These are phyloP conservation scores for Trichonephila inaurata DNA, from an alignment of 1,140 invertebrate genomes.

Conservation along the genomic window DNA sequence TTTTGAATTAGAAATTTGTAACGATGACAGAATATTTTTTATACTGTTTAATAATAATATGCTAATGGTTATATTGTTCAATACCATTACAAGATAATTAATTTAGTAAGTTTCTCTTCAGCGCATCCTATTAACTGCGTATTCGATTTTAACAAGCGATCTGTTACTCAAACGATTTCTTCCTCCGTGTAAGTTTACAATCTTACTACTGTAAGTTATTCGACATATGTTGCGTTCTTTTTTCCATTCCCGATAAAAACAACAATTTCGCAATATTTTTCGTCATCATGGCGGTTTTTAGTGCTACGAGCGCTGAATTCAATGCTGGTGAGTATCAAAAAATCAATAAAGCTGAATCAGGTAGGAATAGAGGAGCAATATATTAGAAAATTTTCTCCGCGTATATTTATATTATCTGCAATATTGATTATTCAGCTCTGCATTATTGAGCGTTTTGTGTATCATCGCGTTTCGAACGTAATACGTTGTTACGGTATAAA, in stretches of 20 bases:
- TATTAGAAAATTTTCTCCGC: slow-evolving; percentile 68
- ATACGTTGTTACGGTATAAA: slow-evolving; percentile 58
- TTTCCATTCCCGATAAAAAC: slow-evolving; percentile 57
- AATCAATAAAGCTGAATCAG: slow-evolving; percentile 76
- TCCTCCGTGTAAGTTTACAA: not conserved
- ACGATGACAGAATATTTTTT: no score
- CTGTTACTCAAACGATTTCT: not conserved
- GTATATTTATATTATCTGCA: slow-evolving; percentile 75
- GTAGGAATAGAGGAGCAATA: slow-evolving; percentile 61
- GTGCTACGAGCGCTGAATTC: slow-evolving; percentile 54
- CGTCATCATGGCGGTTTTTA: slow-evolving; percentile 70
- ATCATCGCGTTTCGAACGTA: slow-evolving; percentile 43
- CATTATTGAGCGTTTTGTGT: slow-evolving; percentile 75
- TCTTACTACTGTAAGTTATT: slow-evolving; percentile 36
- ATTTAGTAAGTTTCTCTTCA: no score
- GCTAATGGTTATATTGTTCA: no score
- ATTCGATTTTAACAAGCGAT: not conserved
- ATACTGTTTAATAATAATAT: no score
- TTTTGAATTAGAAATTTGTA: no score
- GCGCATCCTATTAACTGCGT: not conserved
- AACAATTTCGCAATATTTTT: slow-evolving; percentile 69
- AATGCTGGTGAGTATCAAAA: slow-evolving; percentile 65
- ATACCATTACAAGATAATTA: no score
- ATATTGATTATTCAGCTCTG: slow-evolving; percentile 74
- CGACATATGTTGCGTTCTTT: slow-evolving; percentile 56